A percentile compares a stretch with the other conserved stretches of the same genome.
Evolutionary conservation across 2,797 vertebrate species (phyloP).

Genomic region (Danionella dracula): DNA sequence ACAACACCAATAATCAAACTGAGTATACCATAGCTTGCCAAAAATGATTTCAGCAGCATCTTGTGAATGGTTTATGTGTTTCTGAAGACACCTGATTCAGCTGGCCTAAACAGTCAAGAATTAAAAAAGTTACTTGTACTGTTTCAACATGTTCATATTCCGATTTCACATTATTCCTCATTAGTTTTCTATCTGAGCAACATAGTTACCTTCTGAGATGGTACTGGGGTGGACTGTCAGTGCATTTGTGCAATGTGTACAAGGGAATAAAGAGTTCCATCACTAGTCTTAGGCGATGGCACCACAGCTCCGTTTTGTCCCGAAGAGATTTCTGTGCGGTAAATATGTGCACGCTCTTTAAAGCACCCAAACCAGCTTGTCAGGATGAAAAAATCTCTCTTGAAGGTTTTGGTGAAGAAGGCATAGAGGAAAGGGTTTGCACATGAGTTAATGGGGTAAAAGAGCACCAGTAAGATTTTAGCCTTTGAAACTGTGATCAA

Average conservation of each 20-base stretch:
- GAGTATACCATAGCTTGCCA: neutral
- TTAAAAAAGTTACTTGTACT: neutral
- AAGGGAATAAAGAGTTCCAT: conserved; percentile 67
- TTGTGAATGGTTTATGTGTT: conserved; percentile 1
- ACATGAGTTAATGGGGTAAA: conserved; percentile 97
- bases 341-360: conserved; percentile 83
- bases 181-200: conserved; percentile 19
- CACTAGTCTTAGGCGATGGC: conserved; percentile 68
- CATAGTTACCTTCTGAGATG: neutral
- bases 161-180: neutral
- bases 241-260: conserved; percentile 67
- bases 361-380: conserved; percentile 88
- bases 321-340: conserved; percentile 84
- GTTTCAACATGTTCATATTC: neutral
- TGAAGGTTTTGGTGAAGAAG: conserved; percentile 91
- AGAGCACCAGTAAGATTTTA: conserved; percentile 91
- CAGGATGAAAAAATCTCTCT: conserved; percentile 87
- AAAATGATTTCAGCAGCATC: conserved; percentile 3
- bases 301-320: conserved; percentile 75
- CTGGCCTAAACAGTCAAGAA: neutral
- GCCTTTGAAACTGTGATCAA: conserved; percentile 92
- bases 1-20: no score
- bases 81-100: neutral
- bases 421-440: conserved; percentile 96
- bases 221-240: conserved; percentile 41